Evolutionary conservation across 2,888 invertebrate species (phyloP).

Genomic region (Lepidonotus clava): DNA sequence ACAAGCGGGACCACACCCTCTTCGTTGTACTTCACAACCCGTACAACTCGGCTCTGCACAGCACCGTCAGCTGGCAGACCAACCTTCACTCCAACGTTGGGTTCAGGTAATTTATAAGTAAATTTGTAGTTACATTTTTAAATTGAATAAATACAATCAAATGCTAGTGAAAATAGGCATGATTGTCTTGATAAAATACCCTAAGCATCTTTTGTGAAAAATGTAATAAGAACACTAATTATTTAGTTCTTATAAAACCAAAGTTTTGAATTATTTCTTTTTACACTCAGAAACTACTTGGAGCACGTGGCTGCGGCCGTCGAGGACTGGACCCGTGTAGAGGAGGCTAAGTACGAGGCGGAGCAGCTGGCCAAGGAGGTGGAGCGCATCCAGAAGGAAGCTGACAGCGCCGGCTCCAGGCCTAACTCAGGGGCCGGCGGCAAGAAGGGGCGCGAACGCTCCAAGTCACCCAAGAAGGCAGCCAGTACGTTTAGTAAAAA

Average conservation of each 20-base stretch:
- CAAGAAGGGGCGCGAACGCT: conserved; percentile 61
- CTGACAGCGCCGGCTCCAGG: conserved; percentile 68
- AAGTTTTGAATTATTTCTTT: no score
- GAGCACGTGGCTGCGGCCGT: conserved; percentile 77
- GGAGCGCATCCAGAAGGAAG: conserved; percentile 73
- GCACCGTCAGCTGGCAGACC: conserved; percentile 75
- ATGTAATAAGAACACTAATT: no score
- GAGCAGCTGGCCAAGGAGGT: conserved; percentile 75
- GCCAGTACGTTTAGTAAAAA: conserved; percentile 64
- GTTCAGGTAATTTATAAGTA: conserved; percentile 73
- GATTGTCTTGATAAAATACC: no score
- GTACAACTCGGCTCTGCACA: conserved; percentile 72
- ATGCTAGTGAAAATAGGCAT: no score
- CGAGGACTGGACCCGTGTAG: conserved; percentile 76
- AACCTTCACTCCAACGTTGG: conserved; percentile 79
- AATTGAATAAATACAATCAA: no score
- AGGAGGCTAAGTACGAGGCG: conserved; percentile 79
- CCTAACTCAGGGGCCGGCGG: conserved; percentile 52
- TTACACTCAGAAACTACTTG: conserved; percentile 77
- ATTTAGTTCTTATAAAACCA: no score
- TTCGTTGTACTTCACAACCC: conserved; percentile 79
- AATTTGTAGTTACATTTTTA: no score
- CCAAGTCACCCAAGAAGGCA: conserved; percentile 72
- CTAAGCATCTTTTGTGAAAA: no score
- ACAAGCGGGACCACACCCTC: conserved; percentile 77